phyloP scores from a whole-genome alignment of 2,888 invertebrate species.

The Apamea epomidion region DNA sequence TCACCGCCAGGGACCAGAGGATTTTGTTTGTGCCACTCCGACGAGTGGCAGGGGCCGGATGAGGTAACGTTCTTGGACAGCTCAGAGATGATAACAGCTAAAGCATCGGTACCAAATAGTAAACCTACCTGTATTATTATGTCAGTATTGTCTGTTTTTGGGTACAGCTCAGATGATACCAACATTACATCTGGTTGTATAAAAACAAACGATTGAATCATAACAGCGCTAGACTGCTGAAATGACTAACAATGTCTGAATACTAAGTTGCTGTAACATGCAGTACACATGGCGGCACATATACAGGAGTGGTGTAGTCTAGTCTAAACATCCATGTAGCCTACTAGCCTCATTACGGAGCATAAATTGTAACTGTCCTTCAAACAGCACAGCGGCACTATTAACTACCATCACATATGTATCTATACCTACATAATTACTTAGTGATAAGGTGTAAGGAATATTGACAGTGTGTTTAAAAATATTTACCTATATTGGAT shows the following conservation, averaged over 20 bases:
- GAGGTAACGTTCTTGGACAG: conserved; percentile 53
- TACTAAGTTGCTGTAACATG: conserved; percentile 25
- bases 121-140: conserved; percentile 1
- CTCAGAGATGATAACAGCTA: conserved; percentile 28
- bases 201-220: conserved; percentile 33
- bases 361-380: conserved; percentile 33
- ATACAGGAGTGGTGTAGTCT: conserved; percentile 3
- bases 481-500: conserved; percentile 3
- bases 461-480: conserved; percentile 3
- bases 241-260: conserved; percentile 26
- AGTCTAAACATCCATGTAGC: conserved; percentile 30
- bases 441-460: conserved; percentile 15
- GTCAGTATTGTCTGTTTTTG: conserved; percentile 16
- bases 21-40: conserved; percentile 54
- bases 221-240: conserved; percentile 9
- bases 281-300: conserved; percentile 17
- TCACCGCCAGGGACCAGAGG: conserved; percentile 53
- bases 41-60: conserved; percentile 44
- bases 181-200: conserved; percentile 30
- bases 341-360: conserved; percentile 54
- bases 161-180: conserved; percentile 15
- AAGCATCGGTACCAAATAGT: conserved; percentile 3
- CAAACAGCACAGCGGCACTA: conserved; percentile 22
- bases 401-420: conserved; percentile 19
- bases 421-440: conserved; percentile 4